Conservation (phyloP, 2,113 vertebrate genomes). For the Varanus salvator region DNA sequence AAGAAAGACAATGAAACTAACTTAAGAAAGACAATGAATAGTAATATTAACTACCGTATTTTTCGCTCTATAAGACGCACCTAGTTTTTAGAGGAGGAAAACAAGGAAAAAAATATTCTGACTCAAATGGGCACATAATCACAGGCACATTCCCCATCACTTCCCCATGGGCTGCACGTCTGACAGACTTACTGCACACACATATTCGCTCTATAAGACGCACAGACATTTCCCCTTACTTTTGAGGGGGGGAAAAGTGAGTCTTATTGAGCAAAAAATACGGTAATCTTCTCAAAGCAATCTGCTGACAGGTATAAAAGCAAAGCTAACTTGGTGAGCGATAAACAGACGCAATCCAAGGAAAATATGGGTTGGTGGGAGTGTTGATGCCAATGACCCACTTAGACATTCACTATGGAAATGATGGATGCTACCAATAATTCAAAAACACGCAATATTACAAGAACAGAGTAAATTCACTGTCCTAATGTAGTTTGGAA, state of each 20-base stretch:
- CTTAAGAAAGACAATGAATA: conserved; percentile 26
- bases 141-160: too few species aligned
- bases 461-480: conserved; percentile 43
- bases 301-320: conserved; percentile 33
- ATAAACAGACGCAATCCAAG: conserved; percentile 3
- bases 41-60: conserved; percentile 9
- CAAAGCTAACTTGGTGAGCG: conserved; percentile 7
- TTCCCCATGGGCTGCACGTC: too few species aligned
- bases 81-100: too few species aligned
- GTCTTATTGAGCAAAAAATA: too few species aligned
- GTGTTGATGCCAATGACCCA: conserved; percentile 20
- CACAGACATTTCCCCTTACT: too few species aligned
- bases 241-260: too few species aligned
- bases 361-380: conserved; percentile 30
- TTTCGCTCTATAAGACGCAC: too few species aligned
- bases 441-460: not conserved
- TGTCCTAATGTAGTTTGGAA: not conserved
- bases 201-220: too few species aligned
- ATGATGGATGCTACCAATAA: conserved; percentile 49
- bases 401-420: not conserved
- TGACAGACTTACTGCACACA: too few species aligned
- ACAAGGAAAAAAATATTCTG: too few species aligned
- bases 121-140: too few species aligned
- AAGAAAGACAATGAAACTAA: conserved; percentile 20
- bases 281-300: conserved; percentile 42